These are phyloP conservation scores for Nymphalis io DNA, from an alignment of 1,140 invertebrate species.

Conservation along the genomic window DNA sequence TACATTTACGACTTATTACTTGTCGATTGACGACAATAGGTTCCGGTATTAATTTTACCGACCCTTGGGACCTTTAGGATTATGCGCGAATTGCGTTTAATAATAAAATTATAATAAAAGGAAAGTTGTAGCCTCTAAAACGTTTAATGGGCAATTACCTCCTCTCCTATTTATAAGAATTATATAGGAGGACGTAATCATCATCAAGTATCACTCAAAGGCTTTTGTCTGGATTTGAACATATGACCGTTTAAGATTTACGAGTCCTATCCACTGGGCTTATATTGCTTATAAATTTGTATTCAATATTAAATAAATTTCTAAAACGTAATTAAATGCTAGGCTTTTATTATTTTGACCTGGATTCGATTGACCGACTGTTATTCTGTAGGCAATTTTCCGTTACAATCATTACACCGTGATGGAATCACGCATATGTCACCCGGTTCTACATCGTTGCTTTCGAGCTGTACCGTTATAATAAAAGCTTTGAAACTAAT, in stretches of 20 bases:
- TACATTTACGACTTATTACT: constrained; percentile 64
- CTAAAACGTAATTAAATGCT: not conserved
- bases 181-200: too few species aligned
- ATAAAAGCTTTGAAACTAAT: constrained; percentile 37
- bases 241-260: too few species aligned
- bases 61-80: constrained; percentile 1
- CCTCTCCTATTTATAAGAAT: too few species aligned
- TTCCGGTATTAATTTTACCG: constrained; percentile 41
- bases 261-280: too few species aligned
- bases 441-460: constrained; percentile 50
- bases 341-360: constrained; percentile 31
- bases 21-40: constrained; percentile 50
- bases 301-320: not conserved
- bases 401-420: constrained; percentile 52
- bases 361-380: constrained; percentile 42
- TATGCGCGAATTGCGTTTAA: not conserved
- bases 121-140: too few species aligned
- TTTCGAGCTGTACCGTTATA: constrained; percentile 46
- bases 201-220: too few species aligned
- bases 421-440: constrained; percentile 54
- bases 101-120: too few species aligned
- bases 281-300: too few species aligned
- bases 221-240: too few species aligned
- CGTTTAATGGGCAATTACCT: too few species aligned
- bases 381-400: constrained; percentile 48